Percentiles rank a stretch among this genome's conserved stretches.
Evolutionary conservation across 2,113 vertebrate genomes (phyloP).

Genomic region (Heterotilapia buettikoferi): DNA sequence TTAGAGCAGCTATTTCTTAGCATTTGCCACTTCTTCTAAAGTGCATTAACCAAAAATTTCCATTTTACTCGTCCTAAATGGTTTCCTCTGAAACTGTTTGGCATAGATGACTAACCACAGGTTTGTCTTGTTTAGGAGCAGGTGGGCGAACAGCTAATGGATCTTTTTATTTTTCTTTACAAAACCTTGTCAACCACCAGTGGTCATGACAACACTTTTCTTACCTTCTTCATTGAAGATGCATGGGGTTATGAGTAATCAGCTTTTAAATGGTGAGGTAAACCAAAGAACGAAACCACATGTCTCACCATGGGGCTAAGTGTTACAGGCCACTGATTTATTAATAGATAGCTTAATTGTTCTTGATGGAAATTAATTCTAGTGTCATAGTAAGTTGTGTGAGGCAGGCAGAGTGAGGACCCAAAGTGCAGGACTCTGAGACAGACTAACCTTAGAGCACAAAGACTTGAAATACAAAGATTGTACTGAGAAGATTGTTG

Average conservation of each 20-base stretch:
- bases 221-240: neutral
- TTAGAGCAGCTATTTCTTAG: accelerated
- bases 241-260: neutral
- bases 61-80: neutral
- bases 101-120: neutral
- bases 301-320: neutral
- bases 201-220: neutral
- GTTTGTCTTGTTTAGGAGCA: neutral
- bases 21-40: neutral
- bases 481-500: neutral
- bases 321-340: neutral
- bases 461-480: neutral
- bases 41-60: neutral
- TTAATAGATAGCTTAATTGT: neutral
- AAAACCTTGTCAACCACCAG: neutral
- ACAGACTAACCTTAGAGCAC: neutral
- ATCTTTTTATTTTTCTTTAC: neutral
- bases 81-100: neutral
- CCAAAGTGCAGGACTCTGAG: accelerated
- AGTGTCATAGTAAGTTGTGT: neutral
- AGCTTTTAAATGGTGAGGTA: neutral
- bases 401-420: accelerated
- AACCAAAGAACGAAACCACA: neutral
- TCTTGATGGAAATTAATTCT: neutral
- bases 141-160: neutral